phyloP scores from a whole-genome alignment of 2,888 invertebrate species.

The Cephus pygmeus region DNA sequence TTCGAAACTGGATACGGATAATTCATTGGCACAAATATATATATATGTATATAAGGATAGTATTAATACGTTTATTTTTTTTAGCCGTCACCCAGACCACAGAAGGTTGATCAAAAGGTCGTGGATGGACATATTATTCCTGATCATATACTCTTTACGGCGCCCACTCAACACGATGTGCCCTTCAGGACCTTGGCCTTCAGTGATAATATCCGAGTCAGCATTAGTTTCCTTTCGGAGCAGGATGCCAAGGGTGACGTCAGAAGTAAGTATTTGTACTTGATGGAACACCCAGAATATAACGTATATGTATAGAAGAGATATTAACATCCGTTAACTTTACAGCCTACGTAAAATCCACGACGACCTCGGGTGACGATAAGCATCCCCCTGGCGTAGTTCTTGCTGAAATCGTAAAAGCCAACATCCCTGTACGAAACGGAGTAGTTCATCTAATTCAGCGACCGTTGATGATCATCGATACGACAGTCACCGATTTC shows the following conservation, averaged over 20 bases:
- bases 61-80: conserved; percentile 22
- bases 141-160: conserved; percentile 86
- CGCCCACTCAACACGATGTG: conserved; percentile 79
- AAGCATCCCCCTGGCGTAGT: conserved; percentile 87
- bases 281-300: not conserved
- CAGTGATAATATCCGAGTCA: conserved; percentile 85
- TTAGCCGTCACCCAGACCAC: conserved; percentile 76
- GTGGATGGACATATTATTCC: conserved; percentile 93
- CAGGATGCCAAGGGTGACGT: conserved; percentile 73
- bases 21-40: not conserved
- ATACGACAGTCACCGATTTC: conserved; percentile 87
- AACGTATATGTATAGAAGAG: not conserved
- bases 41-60: not conserved
- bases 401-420: conserved; percentile 86
- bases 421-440: conserved; percentile 91
- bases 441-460: conserved; percentile 94
- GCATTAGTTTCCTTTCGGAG: conserved; percentile 81
- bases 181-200: conserved; percentile 85
- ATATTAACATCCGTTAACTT: not conserved
- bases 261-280: conserved; percentile 68
- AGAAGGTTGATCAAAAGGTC: conserved; percentile 84
- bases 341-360: conserved; percentile 85
- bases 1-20: not conserved
- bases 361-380: conserved; percentile 82
- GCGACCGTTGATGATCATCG: conserved; percentile 90